phyloP scores from a whole-genome alignment of 2,888 invertebrate genomes.

The Microctonus brassicae region DNA sequence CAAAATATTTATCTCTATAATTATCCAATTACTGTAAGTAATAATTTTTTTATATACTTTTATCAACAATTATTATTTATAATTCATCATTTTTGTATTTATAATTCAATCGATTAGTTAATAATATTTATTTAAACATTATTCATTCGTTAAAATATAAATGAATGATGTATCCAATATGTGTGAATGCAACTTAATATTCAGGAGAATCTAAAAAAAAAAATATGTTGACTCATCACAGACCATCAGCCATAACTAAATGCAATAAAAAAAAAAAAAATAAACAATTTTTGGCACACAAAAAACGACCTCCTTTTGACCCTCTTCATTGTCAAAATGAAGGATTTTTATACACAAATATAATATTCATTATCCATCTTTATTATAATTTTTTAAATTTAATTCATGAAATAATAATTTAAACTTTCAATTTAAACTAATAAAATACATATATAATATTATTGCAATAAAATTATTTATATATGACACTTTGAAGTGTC shows the following conservation, averaged over 20 bases:
- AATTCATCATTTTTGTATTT: background rate
- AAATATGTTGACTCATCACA: conserved; percentile 39
- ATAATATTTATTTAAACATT: background rate
- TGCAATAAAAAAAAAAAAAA: conserved; percentile 29
- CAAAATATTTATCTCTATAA: background rate
- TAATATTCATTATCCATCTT: background rate
- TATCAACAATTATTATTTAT: background rate
- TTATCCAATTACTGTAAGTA: background rate
- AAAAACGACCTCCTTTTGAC: conserved; percentile 43
- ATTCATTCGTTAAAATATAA: no score
- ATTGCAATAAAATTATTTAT: background rate
- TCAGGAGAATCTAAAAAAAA: conserved; percentile 31
- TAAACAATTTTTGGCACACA: conserved; percentile 18
- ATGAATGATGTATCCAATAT: background rate
- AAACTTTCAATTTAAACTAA: background rate
- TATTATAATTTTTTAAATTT: no score
- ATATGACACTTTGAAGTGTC: background rate
- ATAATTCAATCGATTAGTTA: no score
- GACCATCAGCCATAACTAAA: conserved; percentile 30
- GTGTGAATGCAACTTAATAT: conserved; percentile 36
- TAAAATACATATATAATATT: background rate
- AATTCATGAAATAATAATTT: background rate
- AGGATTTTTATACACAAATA: no score
- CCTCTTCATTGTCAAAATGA: conserved; percentile 31
- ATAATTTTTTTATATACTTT: background rate